A percentile compares a stretch with the other conserved stretches of the same genome.
Evolutionary conservation across 2,113 vertebrate genomes (phyloP).

Genomic region (Sebastes schlegelii): DNA sequence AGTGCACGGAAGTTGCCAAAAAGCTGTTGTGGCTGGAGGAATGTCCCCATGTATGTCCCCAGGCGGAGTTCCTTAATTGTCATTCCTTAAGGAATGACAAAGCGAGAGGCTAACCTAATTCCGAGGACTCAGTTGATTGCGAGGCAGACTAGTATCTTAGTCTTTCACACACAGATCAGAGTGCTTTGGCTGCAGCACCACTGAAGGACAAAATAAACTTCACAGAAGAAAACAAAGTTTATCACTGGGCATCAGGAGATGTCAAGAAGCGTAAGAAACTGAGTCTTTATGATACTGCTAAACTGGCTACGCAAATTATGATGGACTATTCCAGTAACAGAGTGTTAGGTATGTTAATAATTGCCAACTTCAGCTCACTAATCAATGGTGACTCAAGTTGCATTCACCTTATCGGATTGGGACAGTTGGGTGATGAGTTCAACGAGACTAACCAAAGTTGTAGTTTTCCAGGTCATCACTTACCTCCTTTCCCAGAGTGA

Average conservation of each 20-base stretch:
- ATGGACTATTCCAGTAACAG: background rate
- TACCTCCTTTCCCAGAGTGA: background rate
- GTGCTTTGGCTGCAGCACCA: background rate
- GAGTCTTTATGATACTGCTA: background rate
- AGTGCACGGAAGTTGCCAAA: background rate
- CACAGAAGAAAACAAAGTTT: background rate
- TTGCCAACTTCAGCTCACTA: background rate
- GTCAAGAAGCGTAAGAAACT: background rate
- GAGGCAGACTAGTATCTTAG: background rate
- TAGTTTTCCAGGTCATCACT: background rate
- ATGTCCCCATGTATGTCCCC: background rate
- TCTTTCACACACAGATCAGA: background rate
- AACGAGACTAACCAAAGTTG: background rate
- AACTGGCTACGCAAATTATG: background rate
- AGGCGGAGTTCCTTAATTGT: background rate
- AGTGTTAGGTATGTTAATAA: background rate
- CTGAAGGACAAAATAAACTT: background rate
- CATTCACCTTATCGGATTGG: background rate
- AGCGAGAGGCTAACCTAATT: background rate
- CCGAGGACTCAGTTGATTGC: background rate
- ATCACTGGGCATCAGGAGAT: background rate
- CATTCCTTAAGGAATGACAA: background rate
- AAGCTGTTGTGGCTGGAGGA: background rate
- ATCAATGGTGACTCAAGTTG: background rate
- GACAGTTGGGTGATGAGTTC: background rate